Evolutionary conservation across 2,113 vertebrate species (phyloP).

Genomic region (Recurvirostra avosetta): DNA sequence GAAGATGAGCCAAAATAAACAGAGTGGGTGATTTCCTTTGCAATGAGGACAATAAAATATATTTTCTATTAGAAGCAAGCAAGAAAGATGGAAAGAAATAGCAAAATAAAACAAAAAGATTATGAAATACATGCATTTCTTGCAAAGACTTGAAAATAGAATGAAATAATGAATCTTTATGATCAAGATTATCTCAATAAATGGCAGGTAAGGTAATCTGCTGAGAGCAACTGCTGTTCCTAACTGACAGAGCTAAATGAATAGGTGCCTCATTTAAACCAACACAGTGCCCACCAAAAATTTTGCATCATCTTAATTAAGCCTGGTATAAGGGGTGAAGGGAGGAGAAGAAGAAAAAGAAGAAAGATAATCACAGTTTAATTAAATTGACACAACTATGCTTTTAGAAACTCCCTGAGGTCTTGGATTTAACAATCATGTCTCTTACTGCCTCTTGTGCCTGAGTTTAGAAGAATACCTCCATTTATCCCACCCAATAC

Average conservation of each 20-base stretch:
- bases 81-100: neutral
- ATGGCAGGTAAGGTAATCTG: neutral
- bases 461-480: neutral
- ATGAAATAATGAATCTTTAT: neutral
- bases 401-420: neutral
- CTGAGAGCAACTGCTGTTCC: neutral
- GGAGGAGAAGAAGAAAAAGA: neutral
- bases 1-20: slow-evolving; percentile 28
- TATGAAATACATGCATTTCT: neutral
- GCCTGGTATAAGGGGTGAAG: neutral
- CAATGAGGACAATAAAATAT: neutral
- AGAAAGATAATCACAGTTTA: neutral
- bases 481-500: neutral
- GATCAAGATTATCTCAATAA: neutral
- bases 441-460: neutral
- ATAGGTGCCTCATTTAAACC: neutral
- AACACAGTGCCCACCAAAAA: neutral
- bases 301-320: neutral
- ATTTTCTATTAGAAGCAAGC: neutral
- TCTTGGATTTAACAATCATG: neutral
- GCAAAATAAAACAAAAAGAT: neutral
- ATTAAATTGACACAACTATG: neutral
- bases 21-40: neutral
- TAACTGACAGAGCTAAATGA: neutral
- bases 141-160: neutral